phyloP scores from a whole-genome alignment of 2,797 vertebrate species.

The Takifugu rubripes region DNA sequence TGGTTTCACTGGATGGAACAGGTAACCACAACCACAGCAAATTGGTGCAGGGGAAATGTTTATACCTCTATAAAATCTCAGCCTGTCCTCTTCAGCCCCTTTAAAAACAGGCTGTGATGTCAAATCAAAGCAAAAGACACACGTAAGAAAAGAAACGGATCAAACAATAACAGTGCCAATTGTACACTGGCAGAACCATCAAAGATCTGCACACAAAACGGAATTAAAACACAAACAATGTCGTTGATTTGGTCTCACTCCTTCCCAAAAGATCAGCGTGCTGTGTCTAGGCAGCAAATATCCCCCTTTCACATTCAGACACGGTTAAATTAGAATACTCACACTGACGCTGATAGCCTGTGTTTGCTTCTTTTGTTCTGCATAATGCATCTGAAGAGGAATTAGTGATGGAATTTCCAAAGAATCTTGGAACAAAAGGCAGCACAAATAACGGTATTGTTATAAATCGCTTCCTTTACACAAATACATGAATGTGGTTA shows the following conservation, averaged over 20 bases:
- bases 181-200: not conserved
- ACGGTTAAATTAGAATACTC: not conserved
- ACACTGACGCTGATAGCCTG: too few species aligned
- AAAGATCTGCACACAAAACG: not conserved
- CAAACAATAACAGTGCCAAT: too few species aligned
- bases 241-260: not conserved
- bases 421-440: not conserved
- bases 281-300: not conserved
- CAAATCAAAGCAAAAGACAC: not conserved
- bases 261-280: not conserved
- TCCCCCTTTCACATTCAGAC: not conserved
- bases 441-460: too few species aligned
- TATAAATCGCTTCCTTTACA: too few species aligned
- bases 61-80: too few species aligned
- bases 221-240: not conserved
- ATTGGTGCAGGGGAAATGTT: too few species aligned
- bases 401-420: not conserved
- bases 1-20: too few species aligned
- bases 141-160: too few species aligned
- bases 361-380: not conserved
- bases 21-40: too few species aligned
- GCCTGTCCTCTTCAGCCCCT: too few species aligned
- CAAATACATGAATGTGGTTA: too few species aligned
- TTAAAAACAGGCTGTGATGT: not conserved
- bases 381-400: not conserved